Conservation (phyloP, 2,888 invertebrate genomes). For the Machimus rusticus region DNA sequence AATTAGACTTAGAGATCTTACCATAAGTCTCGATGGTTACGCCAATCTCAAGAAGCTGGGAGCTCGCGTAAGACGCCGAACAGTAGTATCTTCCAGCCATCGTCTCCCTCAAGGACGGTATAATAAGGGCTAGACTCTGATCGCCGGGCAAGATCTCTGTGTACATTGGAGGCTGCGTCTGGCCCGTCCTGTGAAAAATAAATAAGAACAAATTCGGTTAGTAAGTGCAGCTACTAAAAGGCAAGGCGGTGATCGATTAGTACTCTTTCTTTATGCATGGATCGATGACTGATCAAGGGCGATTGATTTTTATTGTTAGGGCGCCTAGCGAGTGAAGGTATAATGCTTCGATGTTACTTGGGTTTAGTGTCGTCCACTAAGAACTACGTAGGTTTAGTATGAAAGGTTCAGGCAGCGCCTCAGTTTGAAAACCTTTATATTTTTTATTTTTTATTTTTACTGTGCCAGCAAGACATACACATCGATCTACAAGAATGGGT, state of each 20-base stretch:
- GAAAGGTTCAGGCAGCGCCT: background rate
- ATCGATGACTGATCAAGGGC: background rate
- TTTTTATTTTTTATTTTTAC: background rate
- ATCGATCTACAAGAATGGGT: background rate
- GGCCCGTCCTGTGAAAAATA: conserved; percentile 58
- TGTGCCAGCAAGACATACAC: background rate
- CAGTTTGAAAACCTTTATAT: background rate
- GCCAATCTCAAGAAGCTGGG: conserved; percentile 70
- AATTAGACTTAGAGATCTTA: conserved; percentile 59
- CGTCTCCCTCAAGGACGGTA: conserved; percentile 75
- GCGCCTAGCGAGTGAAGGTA: background rate
- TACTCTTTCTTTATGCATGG: background rate
- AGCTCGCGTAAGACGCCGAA: conserved; percentile 78
- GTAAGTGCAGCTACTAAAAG: background rate
- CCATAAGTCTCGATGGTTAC: conserved; percentile 78
- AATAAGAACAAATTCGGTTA: background rate
- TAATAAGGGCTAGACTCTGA: conserved; percentile 74
- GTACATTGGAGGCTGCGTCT: conserved; percentile 69
- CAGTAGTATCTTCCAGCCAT: conserved; percentile 86
- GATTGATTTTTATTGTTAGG: background rate
- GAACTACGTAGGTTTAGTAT: background rate
- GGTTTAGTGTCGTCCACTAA: background rate
- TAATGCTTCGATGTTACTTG: background rate
- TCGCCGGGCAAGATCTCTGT: conserved; percentile 72
- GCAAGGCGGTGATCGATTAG: background rate